phyloP scores from a whole-genome alignment of 53 echinoderm and acorn worm genomes.

The Patiria pectinifera region DNA sequence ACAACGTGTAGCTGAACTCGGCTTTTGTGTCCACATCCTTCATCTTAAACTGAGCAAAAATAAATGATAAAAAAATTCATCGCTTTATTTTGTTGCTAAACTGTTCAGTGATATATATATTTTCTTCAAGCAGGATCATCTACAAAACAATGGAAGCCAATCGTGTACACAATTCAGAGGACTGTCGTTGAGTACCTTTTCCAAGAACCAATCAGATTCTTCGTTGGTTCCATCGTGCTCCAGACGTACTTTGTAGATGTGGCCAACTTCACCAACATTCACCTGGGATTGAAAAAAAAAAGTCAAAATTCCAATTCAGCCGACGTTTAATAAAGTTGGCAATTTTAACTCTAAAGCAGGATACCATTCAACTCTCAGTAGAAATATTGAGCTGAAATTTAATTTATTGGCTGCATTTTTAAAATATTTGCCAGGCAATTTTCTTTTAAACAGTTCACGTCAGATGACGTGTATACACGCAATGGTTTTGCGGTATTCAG shows the following conservation, averaged over 20 bases:
- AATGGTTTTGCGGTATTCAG: too few relatives aligned
- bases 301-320: background rate
- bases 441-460: too few relatives aligned
- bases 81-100: background rate
- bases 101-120: too few relatives aligned
- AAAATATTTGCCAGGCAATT: too few relatives aligned
- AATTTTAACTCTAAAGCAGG: background rate
- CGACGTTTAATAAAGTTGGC: background rate
- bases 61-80: background rate
- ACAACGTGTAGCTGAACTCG: conserved; percentile 55
- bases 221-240: conserved; percentile 53
- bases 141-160: too few relatives aligned
- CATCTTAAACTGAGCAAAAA: conserved; percentile 65
- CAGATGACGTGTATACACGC: too few relatives aligned
- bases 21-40: conserved; percentile 70
- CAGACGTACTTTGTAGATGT: conserved; percentile 68
- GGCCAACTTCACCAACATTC: conserved; percentile 64
- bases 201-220: conserved; percentile 63
- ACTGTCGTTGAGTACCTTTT: conserved; percentile 52
- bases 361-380: too few relatives aligned
- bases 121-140: too few relatives aligned
- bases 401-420: too few relatives aligned
- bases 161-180: too few relatives aligned
- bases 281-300: conserved; percentile 34
- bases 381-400: too few relatives aligned